Evolutionary conservation across 2,797 vertebrate species (phyloP).

Genomic region (Thaleichthys pacificus): DNA sequence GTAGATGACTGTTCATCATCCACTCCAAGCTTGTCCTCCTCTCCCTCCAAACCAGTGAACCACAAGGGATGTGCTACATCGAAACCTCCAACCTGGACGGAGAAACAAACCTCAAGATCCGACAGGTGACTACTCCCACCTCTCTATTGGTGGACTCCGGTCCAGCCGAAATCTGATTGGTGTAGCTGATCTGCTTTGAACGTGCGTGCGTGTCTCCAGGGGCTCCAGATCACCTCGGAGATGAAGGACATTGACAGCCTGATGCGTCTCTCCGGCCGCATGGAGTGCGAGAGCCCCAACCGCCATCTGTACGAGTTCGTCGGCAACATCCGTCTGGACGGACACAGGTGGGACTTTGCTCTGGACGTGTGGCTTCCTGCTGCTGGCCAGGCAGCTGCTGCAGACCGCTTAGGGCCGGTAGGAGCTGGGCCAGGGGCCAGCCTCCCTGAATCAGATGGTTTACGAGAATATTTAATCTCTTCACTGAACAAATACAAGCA

Average conservation of each 20-base stretch:
- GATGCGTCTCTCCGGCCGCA: conserved; percentile 87
- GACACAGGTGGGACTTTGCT: conserved; percentile 82
- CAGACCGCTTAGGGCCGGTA: not conserved
- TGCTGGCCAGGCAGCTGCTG: not conserved
- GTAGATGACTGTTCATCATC: not conserved
- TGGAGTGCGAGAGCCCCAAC: conserved; percentile 98
- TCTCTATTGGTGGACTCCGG: not conserved
- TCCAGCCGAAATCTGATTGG: not conserved
- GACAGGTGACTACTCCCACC: conserved; percentile 82
- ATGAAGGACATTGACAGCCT: conserved; percentile 92
- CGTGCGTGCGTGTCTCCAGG: conserved; percentile 67
- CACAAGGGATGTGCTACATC: conserved; percentile 99
- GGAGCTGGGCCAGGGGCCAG: conserved; percentile 20
- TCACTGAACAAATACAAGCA: conserved; percentile 29
- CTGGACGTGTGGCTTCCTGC: not conserved
- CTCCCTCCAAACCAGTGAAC: conserved; percentile 82
- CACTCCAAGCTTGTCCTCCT: conserved; percentile 30
- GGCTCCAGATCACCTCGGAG: conserved; percentile 87
- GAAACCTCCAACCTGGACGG: conserved; percentile 99
- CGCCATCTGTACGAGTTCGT: conserved; percentile 97
- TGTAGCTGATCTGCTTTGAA: not conserved
- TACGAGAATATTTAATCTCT: conserved; percentile 29
- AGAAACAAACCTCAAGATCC: conserved; percentile 98
- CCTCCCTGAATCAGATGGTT: conserved; percentile 12
- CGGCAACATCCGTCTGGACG: conserved; percentile 91